These are phyloP conservation scores for Galleria mellonella DNA, from an alignment of 1,140 invertebrate species.

Conservation along the genomic window DNA sequence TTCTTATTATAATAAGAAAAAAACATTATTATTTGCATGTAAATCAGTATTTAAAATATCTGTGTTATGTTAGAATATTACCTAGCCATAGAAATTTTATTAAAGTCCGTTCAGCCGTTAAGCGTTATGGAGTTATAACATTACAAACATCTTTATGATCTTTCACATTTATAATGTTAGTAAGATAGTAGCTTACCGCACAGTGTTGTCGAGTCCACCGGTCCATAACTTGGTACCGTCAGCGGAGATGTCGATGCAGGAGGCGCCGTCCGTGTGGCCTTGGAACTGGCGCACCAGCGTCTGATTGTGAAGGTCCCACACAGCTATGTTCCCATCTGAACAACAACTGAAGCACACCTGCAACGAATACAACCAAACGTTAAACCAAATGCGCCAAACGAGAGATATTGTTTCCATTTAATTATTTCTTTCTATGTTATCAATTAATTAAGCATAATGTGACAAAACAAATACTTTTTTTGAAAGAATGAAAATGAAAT, in stretches of 20 bases:
- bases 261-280: conserved; percentile 96
- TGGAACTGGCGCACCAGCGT: conserved; percentile 91
- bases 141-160: too few species aligned
- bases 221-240: conserved; percentile 98
- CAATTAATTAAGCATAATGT: not conserved
- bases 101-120: too few species aligned
- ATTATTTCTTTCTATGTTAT: not conserved
- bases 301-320: conserved; percentile 97
- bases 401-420: conserved; percentile 61
- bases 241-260: conserved; percentile 96
- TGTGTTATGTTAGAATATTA: too few species aligned
- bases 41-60: too few species aligned
- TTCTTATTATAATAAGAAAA: too few species aligned
- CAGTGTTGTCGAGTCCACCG: conserved; percentile 96
- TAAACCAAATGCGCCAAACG: too few species aligned
- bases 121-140: too few species aligned
- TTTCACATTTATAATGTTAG: too few species aligned
- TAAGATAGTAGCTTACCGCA: conserved; percentile 72
- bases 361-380: conserved; percentile 82
- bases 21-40: too few species aligned
- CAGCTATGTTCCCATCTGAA: conserved; percentile 97
- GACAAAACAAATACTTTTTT: too few species aligned
- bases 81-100: too few species aligned
- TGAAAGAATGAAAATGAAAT: too few species aligned
- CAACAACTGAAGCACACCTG: conserved; percentile 98